Conservation (phyloP, 2,113 vertebrate genomes). For the Trichomycterus rosablanca region DNA sequence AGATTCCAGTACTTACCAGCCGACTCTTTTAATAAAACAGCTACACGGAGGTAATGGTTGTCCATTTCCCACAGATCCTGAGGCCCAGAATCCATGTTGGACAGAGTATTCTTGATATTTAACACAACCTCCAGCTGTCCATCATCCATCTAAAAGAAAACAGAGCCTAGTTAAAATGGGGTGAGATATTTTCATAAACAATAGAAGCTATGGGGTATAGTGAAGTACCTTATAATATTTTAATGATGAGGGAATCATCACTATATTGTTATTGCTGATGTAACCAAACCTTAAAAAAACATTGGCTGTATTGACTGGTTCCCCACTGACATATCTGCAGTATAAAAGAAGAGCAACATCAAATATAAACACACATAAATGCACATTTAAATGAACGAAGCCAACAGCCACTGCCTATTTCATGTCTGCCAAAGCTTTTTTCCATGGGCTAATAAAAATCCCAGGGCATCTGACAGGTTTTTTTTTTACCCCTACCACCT, state of each 20-base stretch:
- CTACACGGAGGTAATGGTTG: constrained; percentile 54
- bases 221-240: constrained; percentile 30
- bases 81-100: constrained; percentile 33
- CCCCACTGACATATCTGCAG: constrained; percentile 59
- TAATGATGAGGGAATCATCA: constrained; percentile 54
- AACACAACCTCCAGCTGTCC: constrained; percentile 48
- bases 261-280: constrained; percentile 21
- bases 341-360: neutral
- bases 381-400: too few relatives aligned
- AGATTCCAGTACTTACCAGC: constrained; percentile 42
- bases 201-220: too few relatives aligned
- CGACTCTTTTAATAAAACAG: constrained; percentile 53
- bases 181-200: too few relatives aligned
- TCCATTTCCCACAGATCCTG: constrained; percentile 45
- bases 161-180: neutral
- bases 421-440: too few relatives aligned
- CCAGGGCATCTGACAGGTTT: too few relatives aligned
- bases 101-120: constrained; percentile 49
- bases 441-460: too few relatives aligned
- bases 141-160: constrained; percentile 43
- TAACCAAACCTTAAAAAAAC: constrained; percentile 60
- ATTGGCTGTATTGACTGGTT: constrained; percentile 45
- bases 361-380: neutral
- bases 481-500: too few relatives aligned
- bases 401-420: too few relatives aligned